These are phyloP conservation scores for Pachydiplax longipennis DNA, from an alignment of 2,888 invertebrate species.

Conservation along the genomic window DNA sequence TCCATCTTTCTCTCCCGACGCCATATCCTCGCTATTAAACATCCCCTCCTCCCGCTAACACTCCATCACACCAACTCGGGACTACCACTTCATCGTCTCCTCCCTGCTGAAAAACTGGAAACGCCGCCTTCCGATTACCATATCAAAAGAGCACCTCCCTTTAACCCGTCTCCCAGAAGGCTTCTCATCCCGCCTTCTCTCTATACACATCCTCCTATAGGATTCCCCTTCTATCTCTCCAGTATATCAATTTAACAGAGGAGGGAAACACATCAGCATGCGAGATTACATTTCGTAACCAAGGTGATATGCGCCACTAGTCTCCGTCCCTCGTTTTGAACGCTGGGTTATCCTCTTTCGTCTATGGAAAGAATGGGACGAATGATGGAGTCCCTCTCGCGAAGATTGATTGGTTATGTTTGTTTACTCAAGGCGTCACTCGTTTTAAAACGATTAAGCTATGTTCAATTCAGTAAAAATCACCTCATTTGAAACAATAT, in stretches of 20 bases:
- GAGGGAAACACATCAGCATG: conserved; percentile 44
- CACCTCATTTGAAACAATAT: no score
- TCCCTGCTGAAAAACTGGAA: neutral
- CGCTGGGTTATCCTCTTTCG: neutral
- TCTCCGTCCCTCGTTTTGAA: conserved; percentile 3
- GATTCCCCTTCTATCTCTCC: conserved; percentile 17
- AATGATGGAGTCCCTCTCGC: no score
- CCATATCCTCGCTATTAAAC: conserved; percentile 44
- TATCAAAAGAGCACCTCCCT: no score
- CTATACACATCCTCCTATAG: neutral
- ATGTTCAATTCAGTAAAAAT: no score
- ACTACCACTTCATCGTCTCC: conserved; percentile 24
- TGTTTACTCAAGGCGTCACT: no score
- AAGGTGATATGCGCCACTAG: conserved; percentile 43
- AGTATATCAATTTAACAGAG: conserved; percentile 41
- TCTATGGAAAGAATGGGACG: no score
- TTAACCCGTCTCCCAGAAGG: neutral
- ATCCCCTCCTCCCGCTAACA: conserved; percentile 1
- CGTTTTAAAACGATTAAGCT: no score
- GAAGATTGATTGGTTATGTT: no score
- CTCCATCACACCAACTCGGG: conserved; percentile 20
- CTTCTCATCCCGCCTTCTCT: neutral
- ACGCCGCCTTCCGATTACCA: neutral
- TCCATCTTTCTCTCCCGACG: neutral
- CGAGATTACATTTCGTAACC: conserved; percentile 43